These are phyloP conservation scores for Turritopsis dohrnii DNA, from an alignment of 30 jellyfish, hydroid and myxozoan species.

Conservation along the genomic window DNA sequence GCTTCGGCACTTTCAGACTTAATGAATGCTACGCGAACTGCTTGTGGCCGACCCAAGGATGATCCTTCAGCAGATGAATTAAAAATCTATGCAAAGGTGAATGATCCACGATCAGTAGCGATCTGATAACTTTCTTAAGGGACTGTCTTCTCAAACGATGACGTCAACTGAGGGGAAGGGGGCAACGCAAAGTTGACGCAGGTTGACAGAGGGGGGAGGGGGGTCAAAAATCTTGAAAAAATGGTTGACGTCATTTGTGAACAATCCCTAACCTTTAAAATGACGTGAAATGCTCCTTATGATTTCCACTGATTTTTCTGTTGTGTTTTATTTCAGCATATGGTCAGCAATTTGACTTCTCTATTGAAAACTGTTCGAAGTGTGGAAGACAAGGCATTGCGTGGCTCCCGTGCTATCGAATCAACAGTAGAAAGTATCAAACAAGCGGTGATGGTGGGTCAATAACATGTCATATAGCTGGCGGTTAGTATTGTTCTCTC, in stretches of 20 bases:
- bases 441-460: constrained; percentile 51
- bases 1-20: constrained; percentile 68
- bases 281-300: neutral
- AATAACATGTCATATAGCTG: too few species aligned
- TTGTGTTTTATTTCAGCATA: constrained; percentile 31
- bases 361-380: constrained; percentile 78
- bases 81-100: constrained; percentile 75
- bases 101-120: too few species aligned
- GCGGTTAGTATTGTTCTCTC: too few species aligned
- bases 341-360: constrained; percentile 79
- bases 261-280: neutral
- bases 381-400: constrained; percentile 72
- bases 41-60: constrained; percentile 51
- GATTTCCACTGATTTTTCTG: neutral
- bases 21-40: constrained; percentile 64
- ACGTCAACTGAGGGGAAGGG: too few species aligned
- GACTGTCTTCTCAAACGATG: too few species aligned
- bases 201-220: too few species aligned
- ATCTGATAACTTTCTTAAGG: too few species aligned
- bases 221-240: too few species aligned
- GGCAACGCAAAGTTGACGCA: too few species aligned
- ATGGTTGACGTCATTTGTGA: too few species aligned
- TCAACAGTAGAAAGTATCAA: constrained; percentile 79
- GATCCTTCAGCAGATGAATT: constrained; percentile 63
- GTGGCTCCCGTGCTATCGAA: constrained; percentile 81